These are phyloP conservation scores for Scaeva pyrastri DNA, from an alignment of 2,888 invertebrate species.

Conservation along the genomic window DNA sequence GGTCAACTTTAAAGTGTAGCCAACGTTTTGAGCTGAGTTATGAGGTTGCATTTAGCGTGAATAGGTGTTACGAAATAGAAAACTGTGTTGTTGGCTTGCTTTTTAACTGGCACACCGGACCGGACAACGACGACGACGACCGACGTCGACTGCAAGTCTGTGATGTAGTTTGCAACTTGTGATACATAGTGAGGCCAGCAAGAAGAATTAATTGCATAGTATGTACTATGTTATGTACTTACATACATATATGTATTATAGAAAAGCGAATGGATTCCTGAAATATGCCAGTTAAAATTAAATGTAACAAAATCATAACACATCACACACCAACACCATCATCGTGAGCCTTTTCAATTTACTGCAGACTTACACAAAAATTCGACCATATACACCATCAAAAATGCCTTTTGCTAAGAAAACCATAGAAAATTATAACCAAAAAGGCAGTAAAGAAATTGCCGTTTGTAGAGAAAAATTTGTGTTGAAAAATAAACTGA, in stretches of 20 bases:
- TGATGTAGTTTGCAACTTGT: slow-evolving; percentile 33
- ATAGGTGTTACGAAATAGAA: slow-evolving; percentile 69
- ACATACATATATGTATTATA: too few relatives aligned
- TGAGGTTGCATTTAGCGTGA: slow-evolving; percentile 70
- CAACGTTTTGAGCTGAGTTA: slow-evolving; percentile 62
- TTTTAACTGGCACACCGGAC: slow-evolving; percentile 37
- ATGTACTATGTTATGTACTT: too few relatives aligned
- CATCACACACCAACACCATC: slow-evolving; percentile 29
- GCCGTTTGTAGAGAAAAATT: slow-evolving; percentile 3
- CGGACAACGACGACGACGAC: slow-evolving; percentile 43
- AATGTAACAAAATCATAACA: slow-evolving; percentile 23
- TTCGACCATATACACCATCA: slow-evolving; percentile 43
- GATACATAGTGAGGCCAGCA: slow-evolving; percentile 36
- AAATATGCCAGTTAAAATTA: slow-evolving; percentile 26
- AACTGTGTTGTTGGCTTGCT: slow-evolving; percentile 41
- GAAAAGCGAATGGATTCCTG: slow-evolving; percentile 59
- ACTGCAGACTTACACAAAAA: slow-evolving; percentile 31
- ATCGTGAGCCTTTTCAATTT: slow-evolving; percentile 38
- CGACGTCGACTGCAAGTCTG: slow-evolving; percentile 61
- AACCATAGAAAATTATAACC: not conserved
- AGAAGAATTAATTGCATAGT: slow-evolving; percentile 63
- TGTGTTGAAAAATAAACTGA: not conserved
- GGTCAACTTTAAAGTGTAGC: slow-evolving; percentile 60
- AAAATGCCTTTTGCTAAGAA: slow-evolving; percentile 36
- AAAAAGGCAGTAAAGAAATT: slow-evolving; percentile 21